A percentile compares a stretch with the other conserved stretches of the same genome.
Evolutionary conservation across 2,888 invertebrate species (phyloP).

Genomic region (Clistopyga incitator): DNA sequence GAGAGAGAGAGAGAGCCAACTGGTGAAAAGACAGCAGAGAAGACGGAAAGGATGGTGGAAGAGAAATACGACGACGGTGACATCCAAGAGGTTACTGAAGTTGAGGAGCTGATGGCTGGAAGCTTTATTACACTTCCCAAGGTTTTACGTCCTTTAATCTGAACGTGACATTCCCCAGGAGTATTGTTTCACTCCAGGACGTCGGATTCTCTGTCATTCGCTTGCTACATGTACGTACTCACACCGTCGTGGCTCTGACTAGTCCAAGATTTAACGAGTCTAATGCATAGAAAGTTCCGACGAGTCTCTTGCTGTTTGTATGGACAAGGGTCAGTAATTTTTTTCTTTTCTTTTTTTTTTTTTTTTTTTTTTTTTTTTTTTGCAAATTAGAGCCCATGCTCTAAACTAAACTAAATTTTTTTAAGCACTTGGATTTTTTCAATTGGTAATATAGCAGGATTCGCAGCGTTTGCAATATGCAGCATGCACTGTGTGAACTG

Average conservation of each 20-base stretch:
- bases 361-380: neutral
- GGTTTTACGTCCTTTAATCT: slow-evolving; percentile 78
- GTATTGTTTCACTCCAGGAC: slow-evolving; percentile 71
- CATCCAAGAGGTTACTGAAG: slow-evolving; percentile 16
- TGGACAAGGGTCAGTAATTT: neutral
- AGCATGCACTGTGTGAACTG: slow-evolving; percentile 8
- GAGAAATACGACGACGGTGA: slow-evolving; percentile 54
- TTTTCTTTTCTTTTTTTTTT: too few species aligned
- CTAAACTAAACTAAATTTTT: too few species aligned
- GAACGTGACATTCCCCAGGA: slow-evolving; percentile 69
- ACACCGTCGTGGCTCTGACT: neutral
- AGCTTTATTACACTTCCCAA: slow-evolving; percentile 72
- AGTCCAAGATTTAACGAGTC: slow-evolving; percentile 13
- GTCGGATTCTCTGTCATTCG: slow-evolving; percentile 40
- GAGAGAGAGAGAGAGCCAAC: too few species aligned
- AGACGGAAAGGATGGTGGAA: slow-evolving; percentile 12
- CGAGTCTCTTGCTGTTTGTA: neutral
- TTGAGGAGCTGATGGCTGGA: slow-evolving; percentile 18
- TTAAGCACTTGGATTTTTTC: neutral
- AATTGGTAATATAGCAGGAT: neutral
- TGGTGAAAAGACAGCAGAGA: slow-evolving; percentile 9
- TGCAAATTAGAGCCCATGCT: too few species aligned
- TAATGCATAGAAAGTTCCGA: neutral
- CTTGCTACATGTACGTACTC: neutral
- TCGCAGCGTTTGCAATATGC: neutral